phyloP scores from a whole-genome alignment of 1,140 invertebrate species.

The Bradynema listronoti region DNA sequence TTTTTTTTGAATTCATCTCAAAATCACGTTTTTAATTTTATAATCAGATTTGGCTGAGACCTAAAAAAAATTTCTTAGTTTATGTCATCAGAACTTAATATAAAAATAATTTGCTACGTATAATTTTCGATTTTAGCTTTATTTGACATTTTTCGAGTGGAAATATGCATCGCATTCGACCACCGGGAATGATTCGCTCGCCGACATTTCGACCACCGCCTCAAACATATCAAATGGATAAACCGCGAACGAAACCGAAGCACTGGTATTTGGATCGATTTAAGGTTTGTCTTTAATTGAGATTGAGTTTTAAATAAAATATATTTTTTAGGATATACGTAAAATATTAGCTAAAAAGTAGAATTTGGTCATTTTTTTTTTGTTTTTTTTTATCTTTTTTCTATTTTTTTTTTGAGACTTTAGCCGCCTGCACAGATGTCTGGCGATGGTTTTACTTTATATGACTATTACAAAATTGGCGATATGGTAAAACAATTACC shows the following conservation, averaged over 20 bases:
- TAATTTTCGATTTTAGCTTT: no score
- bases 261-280: not conserved
- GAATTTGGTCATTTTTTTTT: not conserved
- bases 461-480: conserved; percentile 50
- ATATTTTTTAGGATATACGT: not conserved
- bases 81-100: no score
- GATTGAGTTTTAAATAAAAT: no score
- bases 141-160: no score
- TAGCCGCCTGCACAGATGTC: conserved; percentile 11
- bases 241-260: not conserved
- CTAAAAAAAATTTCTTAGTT: no score
- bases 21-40: no score
- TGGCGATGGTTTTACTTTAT: conserved; percentile 27
- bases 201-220: not conserved
- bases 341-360: not conserved
- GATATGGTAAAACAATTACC: conserved; percentile 43
- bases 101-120: no score
- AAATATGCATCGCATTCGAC: conserved; percentile 3
- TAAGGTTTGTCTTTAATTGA: not conserved
- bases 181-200: not conserved
- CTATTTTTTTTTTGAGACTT: not conserved
- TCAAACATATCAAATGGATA: no score
- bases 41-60: no score
- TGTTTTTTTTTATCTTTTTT: not conserved
- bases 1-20: no score